Evolutionary conservation across 1,140 invertebrate genomes (phyloP), one percentile per base, ranked within the genome.

Genomic region (Periplaneta americana): DNA sequence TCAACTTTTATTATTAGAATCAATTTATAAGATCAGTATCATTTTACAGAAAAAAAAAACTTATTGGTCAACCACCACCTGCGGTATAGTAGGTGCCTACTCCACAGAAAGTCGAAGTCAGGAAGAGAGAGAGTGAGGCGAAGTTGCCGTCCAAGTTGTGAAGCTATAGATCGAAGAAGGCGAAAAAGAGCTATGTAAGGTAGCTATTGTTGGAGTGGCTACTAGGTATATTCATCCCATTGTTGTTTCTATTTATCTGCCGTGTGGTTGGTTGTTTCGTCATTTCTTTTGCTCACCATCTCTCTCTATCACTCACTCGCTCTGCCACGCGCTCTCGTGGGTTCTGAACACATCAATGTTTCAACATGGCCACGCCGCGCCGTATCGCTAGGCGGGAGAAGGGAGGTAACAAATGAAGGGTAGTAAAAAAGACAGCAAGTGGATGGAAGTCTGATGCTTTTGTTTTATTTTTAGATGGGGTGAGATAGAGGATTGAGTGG

Each of bases 331-430:
- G 33, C 34, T 75, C 80, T 57, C 39, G 80, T 32, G 80, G 80
- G 34, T 57, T 39, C 74, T 34, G 33, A 48, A 78, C 80, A 35
- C 80, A 81, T 81, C 80, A 81, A 81, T 81, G 75, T 81, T 81
- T 76, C 80, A 81, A 76, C 80, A 35, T 48, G 34, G 74, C 75
- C 75, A 75, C 35, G 75, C 34, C 18, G 36, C 36, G 48, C 37
- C 36, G 39, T 28, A 11, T n/a, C 48, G 28, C 48, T 66, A 66
- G 48, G 11, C 22, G 48, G 48, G 74, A 37, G 57, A 35, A 78
- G 80, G n/a, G 17, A 81, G 28, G 36, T 31, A 81, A 81, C 74
- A 81, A 81, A 81, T 81, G 80, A 81, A 81, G 34, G 80, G 48
- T 35, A 80, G 79, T 80, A 80, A 80, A 80, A 75, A 80, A 57